Base-by-base conservation (phyloP, 1,140 invertebrate genomes). In the Drosophila arizonae region DNA sequence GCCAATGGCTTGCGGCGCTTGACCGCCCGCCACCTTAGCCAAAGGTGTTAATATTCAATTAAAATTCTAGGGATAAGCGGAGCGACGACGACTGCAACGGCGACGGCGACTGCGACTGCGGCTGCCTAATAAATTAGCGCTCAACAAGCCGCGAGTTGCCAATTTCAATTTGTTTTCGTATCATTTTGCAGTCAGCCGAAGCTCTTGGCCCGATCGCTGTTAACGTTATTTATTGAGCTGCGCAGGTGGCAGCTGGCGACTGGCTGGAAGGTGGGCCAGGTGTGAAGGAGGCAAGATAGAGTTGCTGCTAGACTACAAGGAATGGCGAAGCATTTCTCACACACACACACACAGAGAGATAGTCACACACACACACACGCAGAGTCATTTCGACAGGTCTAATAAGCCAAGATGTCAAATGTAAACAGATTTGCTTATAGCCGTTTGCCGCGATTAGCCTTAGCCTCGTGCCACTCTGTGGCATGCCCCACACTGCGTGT, bases 11-110 rank as follows among this genome's bases (percentile, higher is more conserved):
- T 15, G 72, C 55, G 81, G 81, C 82, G 81, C 81, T 86, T 86
- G 81, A 86, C 81, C 81, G 62, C 11, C 57, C 45, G 43, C 33
- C 51, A 61, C 71, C 61, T 52, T 6, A 70, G 81, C 78, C 82
- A 86, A 86, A 86, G 81, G 81, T 86, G 81, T 87, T 87, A 86
- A 86, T 86, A 86, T 86, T 86, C 81, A 86, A 86, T 86, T 86
- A 86, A 86, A 86, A 86, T 86, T 86, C 82, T 86, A 87, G 81
- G 72, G 71, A 76, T 77, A 76, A 24, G 21, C 21, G 21, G 21
- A 24, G 21, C 21, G 21, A 24, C 21, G 21, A 3, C 21, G 21
- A 24, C 21, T 71, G 57, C 68, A 51, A 30, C 28, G 4, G 36
- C 72, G 21, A 24, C 21, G 0, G 41, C 76, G 80, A 68, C 33